Evolutionary conservation across 92 coral and sea anemone species (phyloP), one percentile per base, ranked within the genome.

Genomic region (Pocillopora meandrina): DNA sequence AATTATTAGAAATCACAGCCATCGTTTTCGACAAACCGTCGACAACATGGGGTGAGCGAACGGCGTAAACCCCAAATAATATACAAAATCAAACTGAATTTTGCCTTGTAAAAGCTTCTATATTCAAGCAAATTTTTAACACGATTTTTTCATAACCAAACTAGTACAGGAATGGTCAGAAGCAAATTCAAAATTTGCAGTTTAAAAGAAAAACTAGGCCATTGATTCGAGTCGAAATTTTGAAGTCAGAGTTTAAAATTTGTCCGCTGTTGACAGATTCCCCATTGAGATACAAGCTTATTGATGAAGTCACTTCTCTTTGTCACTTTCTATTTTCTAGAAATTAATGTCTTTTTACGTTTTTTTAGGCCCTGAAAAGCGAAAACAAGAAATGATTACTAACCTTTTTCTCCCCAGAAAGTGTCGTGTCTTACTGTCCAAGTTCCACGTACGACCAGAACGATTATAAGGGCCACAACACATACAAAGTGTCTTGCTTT

Each of bases 361-460:
- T 68, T 31, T 34, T 47, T 36, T 9, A 18, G 72, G 31, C 11
- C 7, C 35, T 31, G 15, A 57, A 56, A 56, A 14, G 15, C 5
- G 14, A 58, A 63, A 33, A 35, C 19, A 4, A 57, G 26, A 61
- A 63, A 47, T 56, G 9, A 75, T 61, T 36, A 7, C 70, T 9
- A 67, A 93, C 97, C 97, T 91, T 93, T 93, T 63, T 93, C 97
- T 31, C 97, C 97, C 97, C 97, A 93, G 77, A 91, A 91, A 1
- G 97, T 93, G n/a, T 91, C 91, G 80, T 87, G 94, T 78, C 80
- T 71, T 23, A 82, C 36, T 20, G 72, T 55, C 49, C 26, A 42
- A 52, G 86, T 73, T 35, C 36, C 10, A 2, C 1, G 63, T 10
- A 62, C 42, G 49, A 73, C 47, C 61, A 73, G 20, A 64, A 55